Evolutionary conservation across 2,888 invertebrate species (phyloP).

Genomic region (Euzetes globulus): DNA sequence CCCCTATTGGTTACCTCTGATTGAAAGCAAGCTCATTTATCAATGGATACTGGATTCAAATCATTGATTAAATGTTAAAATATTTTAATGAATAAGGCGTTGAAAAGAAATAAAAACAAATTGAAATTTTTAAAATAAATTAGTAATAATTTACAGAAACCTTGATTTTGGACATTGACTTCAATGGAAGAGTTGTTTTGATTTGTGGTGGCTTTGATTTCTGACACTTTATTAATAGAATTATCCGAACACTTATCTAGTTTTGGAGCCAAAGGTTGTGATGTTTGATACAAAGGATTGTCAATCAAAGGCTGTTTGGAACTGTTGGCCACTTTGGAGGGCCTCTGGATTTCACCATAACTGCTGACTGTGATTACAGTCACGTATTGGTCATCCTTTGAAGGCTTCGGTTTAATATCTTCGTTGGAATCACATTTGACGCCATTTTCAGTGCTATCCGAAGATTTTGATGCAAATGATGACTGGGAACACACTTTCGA

Average conservation of each 20-base stretch:
- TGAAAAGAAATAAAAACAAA: neutral
- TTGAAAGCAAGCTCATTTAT: too few species aligned
- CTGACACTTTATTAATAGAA: neutral
- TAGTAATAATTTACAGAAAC: neutral
- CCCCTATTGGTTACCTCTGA: too few species aligned
- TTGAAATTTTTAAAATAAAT: neutral
- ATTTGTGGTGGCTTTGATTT: neutral
- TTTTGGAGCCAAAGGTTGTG: neutral
- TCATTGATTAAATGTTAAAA: too few species aligned
- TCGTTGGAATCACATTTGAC: neutral
- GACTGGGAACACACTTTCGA: neutral
- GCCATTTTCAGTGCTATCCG: conserved; percentile 1
- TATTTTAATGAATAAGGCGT: too few species aligned
- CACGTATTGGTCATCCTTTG: conserved; percentile 34
- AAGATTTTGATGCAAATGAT: neutral
- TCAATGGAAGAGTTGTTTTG: neutral
- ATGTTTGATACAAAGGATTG: conserved; percentile 25
- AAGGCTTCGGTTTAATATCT: neutral
- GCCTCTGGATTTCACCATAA: conserved; percentile 33
- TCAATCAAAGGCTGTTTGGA: neutral
- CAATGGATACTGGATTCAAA: too few species aligned
- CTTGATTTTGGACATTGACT: conserved; percentile 1
- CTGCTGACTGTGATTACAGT: conserved; percentile 35
- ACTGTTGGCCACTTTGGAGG: neutral
- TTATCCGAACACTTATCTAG: neutral